Base-by-base conservation (phyloP, 2,797 vertebrate genomes). In the Sebastes oblongus region DNA sequence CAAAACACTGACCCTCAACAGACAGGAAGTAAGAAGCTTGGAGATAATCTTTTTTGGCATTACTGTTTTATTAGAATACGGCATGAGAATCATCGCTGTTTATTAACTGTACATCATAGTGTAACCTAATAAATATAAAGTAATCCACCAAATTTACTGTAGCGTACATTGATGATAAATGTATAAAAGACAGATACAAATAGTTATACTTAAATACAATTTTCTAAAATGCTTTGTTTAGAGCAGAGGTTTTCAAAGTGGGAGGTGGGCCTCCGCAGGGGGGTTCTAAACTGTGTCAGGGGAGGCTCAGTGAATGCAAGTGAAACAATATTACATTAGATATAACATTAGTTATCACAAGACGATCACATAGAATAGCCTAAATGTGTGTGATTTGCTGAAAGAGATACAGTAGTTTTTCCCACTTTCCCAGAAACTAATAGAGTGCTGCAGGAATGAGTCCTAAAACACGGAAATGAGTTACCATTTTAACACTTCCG, bases 161-260 rank as follows among this genome's bases (percentile, higher is more conserved):
- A 95, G 91, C 93, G 36, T 84, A 95, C 90, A 86, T 74, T 88
- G 74, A 95, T 93, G 91, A 91, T 87, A 91, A 91, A 94, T 93
- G 94, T 96, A 96, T 93, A 96, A 96, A 96, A 96, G 90, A 95
- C 94, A 87, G 77, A 87, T 93, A 92, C 93, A 94, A 95, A 94
- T 89, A 94, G 83, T 81, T 91, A 87, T 91, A 85, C 67, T 91
- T 72, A 84, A 94, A 89, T 92, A 93, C 91, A 89, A 7, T 91
- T 85, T 85, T 89, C 91, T 93, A 87, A 91, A 92, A 93, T 80
- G 80, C 81, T 90, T 92, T 74, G 71, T 91, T 84, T 30, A 85
- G 85, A 92, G 90, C 78, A 81, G 50, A 54, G 50, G 50, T 54
- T 54, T 54, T 54, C 50, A 54, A 54, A 54, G 50, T n/a, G 50